Evolutionary conservation across 2,113 vertebrate species (phyloP).

Genomic region (Apodemus sylvaticus): DNA sequence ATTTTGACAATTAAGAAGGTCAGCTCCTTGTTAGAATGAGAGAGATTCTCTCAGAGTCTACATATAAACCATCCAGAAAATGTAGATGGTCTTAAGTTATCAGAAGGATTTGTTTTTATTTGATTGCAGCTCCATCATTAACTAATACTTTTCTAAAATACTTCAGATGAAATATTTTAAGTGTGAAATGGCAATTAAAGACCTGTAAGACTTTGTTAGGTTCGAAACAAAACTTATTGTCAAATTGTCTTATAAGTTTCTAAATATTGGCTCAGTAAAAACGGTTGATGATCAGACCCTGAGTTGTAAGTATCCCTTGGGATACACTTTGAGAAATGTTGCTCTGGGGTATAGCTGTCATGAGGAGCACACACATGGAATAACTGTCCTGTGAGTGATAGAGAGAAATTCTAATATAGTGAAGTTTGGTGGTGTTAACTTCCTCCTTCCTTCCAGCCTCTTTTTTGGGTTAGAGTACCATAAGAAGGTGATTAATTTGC

Average conservation of each 20-base stretch:
- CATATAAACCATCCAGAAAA: neutral
- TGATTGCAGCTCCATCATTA: conserved; percentile 14
- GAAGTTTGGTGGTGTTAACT: neutral
- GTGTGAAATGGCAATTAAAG: conserved; percentile 10
- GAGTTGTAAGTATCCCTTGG: neutral
- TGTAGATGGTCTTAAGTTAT: neutral
- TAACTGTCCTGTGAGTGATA: neutral
- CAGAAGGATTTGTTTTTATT: neutral
- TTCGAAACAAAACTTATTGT: conserved; percentile 3
- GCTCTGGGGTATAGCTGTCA: neutral
- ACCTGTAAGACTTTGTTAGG: neutral
- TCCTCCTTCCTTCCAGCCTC: neutral
- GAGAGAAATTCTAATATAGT: neutral
- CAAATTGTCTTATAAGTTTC: neutral
- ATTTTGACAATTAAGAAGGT: neutral
- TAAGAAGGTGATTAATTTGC: neutral
- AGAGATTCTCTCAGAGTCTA: neutral
- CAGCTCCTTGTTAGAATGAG: neutral
- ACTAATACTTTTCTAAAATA: conserved; percentile 37
- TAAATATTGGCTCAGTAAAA: neutral
- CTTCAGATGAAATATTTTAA: conserved; percentile 17
- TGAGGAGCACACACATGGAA: neutral
- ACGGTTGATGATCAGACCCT: neutral
- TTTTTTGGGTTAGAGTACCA: neutral
- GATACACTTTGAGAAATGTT: neutral